A percentile compares a stretch with the other conserved stretches of the same genome.
Evolutionary conservation across 2,797 vertebrate genomes (phyloP).

Genomic region (Myripristis murdjan): DNA sequence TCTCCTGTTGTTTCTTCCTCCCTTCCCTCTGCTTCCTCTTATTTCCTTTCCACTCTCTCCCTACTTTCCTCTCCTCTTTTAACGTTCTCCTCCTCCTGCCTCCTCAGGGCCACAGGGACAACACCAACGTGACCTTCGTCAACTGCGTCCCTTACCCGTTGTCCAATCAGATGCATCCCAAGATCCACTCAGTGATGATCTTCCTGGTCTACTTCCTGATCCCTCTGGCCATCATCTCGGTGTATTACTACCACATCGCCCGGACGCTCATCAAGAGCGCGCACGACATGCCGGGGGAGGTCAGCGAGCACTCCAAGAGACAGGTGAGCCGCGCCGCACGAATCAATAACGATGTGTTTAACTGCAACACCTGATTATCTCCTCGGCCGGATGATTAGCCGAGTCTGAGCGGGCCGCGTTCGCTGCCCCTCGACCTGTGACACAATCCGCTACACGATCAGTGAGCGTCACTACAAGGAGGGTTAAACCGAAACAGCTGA

Average conservation of each 20-base stretch:
- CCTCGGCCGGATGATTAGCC: no score
- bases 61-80: fast-evolving
- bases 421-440: no score
- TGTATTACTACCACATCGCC: slow-evolving; percentile 96
- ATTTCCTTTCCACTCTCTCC: fast-evolving
- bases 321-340: slow-evolving; percentile 86
- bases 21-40: fast-evolving
- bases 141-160: slow-evolving; percentile 94
- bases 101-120: slow-evolving; percentile 80
- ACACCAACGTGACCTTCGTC: slow-evolving; percentile 89
- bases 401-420: no score
- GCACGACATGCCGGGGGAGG: slow-evolving; percentile 94
- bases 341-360: background rate
- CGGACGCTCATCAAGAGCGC: slow-evolving; percentile 93
- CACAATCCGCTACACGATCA: no score
- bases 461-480: no score
- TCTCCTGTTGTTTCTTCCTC: no score
- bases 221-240: slow-evolving; percentile 92
- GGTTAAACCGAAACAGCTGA: no score
- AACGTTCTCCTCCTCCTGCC: no score
- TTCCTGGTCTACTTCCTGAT: slow-evolving; percentile 97
- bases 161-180: slow-evolving; percentile 91
- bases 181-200: slow-evolving; percentile 94
- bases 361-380: no score
- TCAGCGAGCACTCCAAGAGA: slow-evolving; percentile 92